A percentile compares a stretch with the other conserved stretches of the same genome.
phyloP scores from a whole-genome alignment of 2,113 vertebrate species.

The Aegithalos caudatus region DNA sequence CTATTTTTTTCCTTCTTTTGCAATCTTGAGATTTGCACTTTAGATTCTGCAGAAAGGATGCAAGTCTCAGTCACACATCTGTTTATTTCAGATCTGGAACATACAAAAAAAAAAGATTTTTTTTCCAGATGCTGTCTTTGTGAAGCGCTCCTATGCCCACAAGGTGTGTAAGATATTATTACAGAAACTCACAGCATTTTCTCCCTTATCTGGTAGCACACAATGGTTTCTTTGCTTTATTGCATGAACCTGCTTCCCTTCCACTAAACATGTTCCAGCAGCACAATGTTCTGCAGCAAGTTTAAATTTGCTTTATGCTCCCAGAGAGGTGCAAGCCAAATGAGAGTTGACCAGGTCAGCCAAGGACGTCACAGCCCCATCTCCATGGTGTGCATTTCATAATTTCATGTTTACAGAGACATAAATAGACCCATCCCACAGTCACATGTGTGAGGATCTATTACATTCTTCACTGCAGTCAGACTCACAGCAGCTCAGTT shows the following conservation, averaged over 20 bases:
- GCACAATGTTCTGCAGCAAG: neutral
- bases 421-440: slow-evolving; percentile 47
- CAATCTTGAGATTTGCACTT: neutral
- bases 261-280: neutral
- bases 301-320: neutral
- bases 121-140: neutral
- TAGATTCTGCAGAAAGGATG: neutral
- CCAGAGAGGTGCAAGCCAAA: neutral
- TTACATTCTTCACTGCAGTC: slow-evolving; percentile 16
- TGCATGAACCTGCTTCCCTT: neutral
- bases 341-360: neutral
- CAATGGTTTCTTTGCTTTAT: neutral
- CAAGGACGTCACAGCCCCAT: neutral
- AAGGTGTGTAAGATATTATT: neutral
- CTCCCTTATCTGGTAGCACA: neutral
- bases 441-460: slow-evolving; percentile 39
- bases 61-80: neutral
- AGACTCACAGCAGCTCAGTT: neutral
- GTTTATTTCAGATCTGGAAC: neutral
- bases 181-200: neutral
- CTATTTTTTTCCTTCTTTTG: neutral
- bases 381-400: neutral
- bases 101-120: neutral
- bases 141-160: neutral
- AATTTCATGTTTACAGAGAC: slow-evolving; percentile 36